Evolutionary conservation across 1,140 invertebrate genomes (phyloP).

Genomic region (Drosophila nigrodunni): DNA sequence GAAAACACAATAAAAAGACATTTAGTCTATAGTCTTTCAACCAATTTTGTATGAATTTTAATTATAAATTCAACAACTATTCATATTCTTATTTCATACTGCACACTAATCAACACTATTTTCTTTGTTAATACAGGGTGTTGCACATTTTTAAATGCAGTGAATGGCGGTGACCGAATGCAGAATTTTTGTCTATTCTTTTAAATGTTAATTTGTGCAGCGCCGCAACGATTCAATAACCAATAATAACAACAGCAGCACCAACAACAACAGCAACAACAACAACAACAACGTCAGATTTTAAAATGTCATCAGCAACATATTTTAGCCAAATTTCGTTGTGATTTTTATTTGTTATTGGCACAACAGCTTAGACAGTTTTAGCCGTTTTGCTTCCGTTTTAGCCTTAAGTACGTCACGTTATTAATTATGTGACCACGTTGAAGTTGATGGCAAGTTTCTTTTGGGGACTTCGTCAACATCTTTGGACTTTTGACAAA

Average conservation of each 20-base stretch:
- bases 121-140: background rate
- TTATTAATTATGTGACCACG: constrained; percentile 39
- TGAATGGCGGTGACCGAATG: constrained; percentile 28
- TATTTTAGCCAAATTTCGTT: constrained; percentile 41
- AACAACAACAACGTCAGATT: constrained; percentile 14
- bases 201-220: constrained; percentile 79
- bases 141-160: constrained; percentile 64
- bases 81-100: background rate
- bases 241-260: constrained; percentile 47
- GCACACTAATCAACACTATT: constrained; percentile 1
- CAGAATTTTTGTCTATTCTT: constrained; percentile 69
- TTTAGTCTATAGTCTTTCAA: too few relatives aligned
- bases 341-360: constrained; percentile 1
- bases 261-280: constrained; percentile 11
- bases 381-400: constrained; percentile 37
- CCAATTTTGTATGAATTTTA: too few relatives aligned
- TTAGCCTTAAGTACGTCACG: constrained; percentile 37
- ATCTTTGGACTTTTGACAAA: background rate
- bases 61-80: too few relatives aligned
- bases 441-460: background rate
- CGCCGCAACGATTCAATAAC: constrained; percentile 74
- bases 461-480: background rate
- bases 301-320: constrained; percentile 71
- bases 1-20: too few relatives aligned
- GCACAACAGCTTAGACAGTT: constrained; percentile 11